Percentiles rank a stretch among this genome's conserved stretches.
phyloP scores from a whole-genome alignment of 2,797 vertebrate genomes.

The Coreius guichenoti region DNA sequence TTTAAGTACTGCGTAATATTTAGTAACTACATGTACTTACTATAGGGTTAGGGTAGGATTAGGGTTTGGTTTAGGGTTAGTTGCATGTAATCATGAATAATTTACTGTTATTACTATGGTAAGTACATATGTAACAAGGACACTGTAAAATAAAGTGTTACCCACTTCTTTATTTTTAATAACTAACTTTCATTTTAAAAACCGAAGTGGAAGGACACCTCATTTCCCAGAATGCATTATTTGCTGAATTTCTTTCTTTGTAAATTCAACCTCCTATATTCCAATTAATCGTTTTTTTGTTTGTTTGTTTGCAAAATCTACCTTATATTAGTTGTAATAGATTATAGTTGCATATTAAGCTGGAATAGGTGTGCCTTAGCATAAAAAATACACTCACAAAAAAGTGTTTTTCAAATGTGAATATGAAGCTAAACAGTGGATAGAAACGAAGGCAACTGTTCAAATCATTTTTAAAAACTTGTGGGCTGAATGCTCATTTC shows the following conservation, averaged over 20 bases:
- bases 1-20: no score
- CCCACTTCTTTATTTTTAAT: background rate
- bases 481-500: background rate
- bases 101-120: no score
- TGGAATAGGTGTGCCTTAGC: background rate
- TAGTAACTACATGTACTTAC: no score
- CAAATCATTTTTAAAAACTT: background rate
- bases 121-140: no score
- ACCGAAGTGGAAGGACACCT: background rate
- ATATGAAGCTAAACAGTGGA: background rate
- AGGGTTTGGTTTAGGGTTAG: no score
- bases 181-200: background rate
- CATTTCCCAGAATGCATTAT: background rate
- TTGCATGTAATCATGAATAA: no score
- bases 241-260: background rate
- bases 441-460: background rate
- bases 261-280: background rate
- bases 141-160: no score
- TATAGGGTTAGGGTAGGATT: no score
- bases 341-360: background rate
- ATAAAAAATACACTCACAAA: background rate
- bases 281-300: background rate
- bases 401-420: background rate
- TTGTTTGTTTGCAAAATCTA: background rate
- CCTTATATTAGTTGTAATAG: background rate